Percentiles rank a stretch among this genome's conserved stretches.
Conservation (phyloP, 2,888 invertebrate genomes). For the Axea sp. region DNA sequence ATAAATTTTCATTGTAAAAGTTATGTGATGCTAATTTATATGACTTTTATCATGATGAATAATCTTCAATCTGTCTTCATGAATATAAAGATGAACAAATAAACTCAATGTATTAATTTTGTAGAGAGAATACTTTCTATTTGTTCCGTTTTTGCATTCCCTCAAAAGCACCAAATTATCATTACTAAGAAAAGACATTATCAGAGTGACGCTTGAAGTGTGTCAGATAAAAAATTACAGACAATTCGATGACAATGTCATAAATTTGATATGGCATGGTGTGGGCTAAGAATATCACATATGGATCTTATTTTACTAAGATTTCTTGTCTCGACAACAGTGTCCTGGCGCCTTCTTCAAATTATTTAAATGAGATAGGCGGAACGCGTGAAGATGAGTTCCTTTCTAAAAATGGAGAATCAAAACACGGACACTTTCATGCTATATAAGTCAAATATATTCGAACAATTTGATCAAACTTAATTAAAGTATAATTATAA, state of each 20-base stretch:
- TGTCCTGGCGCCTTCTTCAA: conserved; percentile 71
- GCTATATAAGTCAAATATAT: no score
- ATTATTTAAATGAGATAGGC: conserved; percentile 71
- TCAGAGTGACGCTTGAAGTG: conserved; percentile 13
- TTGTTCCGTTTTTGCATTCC: neutral
- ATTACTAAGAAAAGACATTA: conserved; percentile 15
- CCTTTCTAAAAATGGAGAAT: conserved; percentile 21
- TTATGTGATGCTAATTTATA: no score
- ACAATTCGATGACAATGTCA: conserved; percentile 48
- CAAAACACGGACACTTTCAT: no score
- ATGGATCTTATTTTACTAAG: conserved; percentile 76
- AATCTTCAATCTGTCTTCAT: no score
- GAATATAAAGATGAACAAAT: no score
- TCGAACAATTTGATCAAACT: no score
- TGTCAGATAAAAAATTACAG: conserved; percentile 38
- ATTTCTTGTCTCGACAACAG: conserved; percentile 66
- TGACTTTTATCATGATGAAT: no score
- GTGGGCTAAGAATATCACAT: conserved; percentile 63
- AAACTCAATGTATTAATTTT: no score
- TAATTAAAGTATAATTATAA: no score
- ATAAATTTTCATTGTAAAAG: no score
- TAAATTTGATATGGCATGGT: conserved; percentile 54
- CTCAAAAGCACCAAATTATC: conserved; percentile 10
- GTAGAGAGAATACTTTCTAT: no score
- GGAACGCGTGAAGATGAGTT: conserved; percentile 57